These are phyloP conservation scores for Sturnus vulgaris DNA, from an alignment of 2,113 vertebrate species.

Conservation along the genomic window DNA sequence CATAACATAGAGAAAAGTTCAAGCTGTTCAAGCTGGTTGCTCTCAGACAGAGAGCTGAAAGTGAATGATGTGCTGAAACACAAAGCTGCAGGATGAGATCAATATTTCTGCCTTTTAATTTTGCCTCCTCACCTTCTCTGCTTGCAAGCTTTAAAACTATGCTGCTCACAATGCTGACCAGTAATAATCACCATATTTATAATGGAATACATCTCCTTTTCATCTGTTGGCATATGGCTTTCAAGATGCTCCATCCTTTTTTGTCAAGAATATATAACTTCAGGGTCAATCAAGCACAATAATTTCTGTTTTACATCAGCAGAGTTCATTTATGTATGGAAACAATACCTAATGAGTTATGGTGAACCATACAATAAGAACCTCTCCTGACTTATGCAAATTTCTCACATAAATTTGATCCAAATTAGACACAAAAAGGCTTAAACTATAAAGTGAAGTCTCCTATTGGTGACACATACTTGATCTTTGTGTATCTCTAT, in stretches of 20 bases:
- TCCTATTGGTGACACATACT: not conserved
- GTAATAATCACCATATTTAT: conserved; percentile 28
- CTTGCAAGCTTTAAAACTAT: not conserved
- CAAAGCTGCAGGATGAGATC: not conserved
- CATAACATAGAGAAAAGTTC: not conserved
- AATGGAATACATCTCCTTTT: not conserved
- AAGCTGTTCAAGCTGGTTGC: not conserved
- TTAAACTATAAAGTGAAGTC: not conserved
- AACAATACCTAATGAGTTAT: not conserved
- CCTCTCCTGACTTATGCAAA: conserved; percentile 22
- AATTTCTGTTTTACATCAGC: not conserved
- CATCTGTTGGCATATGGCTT: conserved; percentile 18
- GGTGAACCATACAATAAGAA: not conserved
- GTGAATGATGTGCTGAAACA: conserved; percentile 21
- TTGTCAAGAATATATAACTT: not conserved
- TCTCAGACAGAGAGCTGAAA: not conserved
- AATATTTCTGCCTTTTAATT: conserved; percentile 44
- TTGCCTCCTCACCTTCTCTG: not conserved
- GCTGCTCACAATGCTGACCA: not conserved
- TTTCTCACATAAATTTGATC: conserved; percentile 1
- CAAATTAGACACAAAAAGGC: not conserved
- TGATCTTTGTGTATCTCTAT: not conserved
- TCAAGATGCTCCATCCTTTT: conserved; percentile 9
- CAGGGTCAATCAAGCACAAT: conserved; percentile 18
- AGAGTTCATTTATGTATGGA: not conserved